Evolutionary conservation across 2,797 vertebrate genomes (phyloP).

Genomic region (Lagodon rhomboides): DNA sequence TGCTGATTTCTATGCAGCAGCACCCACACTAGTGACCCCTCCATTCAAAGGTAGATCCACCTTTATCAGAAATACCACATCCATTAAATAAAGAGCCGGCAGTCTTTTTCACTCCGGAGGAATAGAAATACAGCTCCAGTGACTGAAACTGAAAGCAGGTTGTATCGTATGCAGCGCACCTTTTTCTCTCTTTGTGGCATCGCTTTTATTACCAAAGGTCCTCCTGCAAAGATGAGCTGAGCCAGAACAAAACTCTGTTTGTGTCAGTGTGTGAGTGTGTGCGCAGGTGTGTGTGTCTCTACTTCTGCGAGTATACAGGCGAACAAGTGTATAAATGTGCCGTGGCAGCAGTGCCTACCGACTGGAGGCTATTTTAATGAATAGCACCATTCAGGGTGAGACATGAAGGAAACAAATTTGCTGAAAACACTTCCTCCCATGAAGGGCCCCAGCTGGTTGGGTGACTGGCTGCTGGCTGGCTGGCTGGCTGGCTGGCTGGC

Average conservation of each 20-base stretch:
- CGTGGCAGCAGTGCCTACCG: conserved; percentile 66
- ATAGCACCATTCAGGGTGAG: conserved; percentile 78
- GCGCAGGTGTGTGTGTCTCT: conserved; percentile 16
- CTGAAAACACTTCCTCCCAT: conserved; percentile 79
- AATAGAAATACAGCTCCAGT: conserved; percentile 43
- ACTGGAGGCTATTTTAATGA: conserved; percentile 80
- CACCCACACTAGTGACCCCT: conserved; percentile 44
- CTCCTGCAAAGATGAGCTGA: conserved; percentile 58
- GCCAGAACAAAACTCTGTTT: conserved; percentile 62
- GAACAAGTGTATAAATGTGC: conserved; percentile 75
- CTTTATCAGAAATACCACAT: conserved; percentile 49
- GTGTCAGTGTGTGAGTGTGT: conserved; percentile 44
- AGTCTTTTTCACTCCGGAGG: conserved; percentile 36
- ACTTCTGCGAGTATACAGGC: conserved; percentile 59
- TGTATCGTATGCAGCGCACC: conserved; percentile 21
- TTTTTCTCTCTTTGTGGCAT: conserved; percentile 52
- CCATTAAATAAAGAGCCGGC: conserved; percentile 30
- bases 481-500: conserved; percentile 62
- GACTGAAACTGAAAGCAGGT: conserved; percentile 48
- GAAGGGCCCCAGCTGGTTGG: conserved; percentile 79
- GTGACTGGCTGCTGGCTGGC: conserved; percentile 65
- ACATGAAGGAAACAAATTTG: conserved; percentile 79
- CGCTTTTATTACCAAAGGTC: conserved; percentile 52
- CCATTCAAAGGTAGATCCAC: conserved; percentile 18
- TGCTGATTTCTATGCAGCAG: conserved; percentile 35